Base-by-base conservation (phyloP, 1,140 invertebrate genomes). In the Drosophila suzukii region DNA sequence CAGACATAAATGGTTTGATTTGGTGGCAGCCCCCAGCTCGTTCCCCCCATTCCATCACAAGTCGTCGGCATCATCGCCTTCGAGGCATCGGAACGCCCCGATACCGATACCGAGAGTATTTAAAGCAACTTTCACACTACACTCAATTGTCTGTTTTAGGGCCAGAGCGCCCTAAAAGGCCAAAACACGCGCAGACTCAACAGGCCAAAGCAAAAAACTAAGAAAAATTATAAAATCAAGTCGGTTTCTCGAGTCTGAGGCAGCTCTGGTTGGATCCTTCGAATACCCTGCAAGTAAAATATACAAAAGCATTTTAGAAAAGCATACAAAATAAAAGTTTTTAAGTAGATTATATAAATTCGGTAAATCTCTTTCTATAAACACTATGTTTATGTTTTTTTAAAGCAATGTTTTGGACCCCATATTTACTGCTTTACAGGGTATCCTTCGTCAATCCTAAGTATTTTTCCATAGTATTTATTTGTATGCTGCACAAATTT, bases 111-210 rank as follows among this genome's bases (percentile, higher is more conserved):
- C 41, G 73, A 59, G 82, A 65, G 82, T 89, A 89, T 89, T 89
- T 89, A 89, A 89, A 89, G 84, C 85, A 75, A 89, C 84, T 89
- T 89, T 89, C 80, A 89, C 84, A 89, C 84, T 89, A 77, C 65
- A 85, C 76, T 84, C 81, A 85, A 84, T 84, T 88, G 72, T 79
- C 72, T 82, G 60, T 56, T 78, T 78, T 88, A 80, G 82, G 79
- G 75, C 78, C 79, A 67, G 72, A 65, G 60, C 60, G 53, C 83
- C 84, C 71, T 86, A 86, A 89, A 86, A 73, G 83, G 83, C 72
- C 60, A 83, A 88, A 86, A 86, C 82, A 86, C 83, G 83, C 75
- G 79, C 83, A 85, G 68, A 50, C 61, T 46, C 72, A 76, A 68
- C 53, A 65, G 51, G 53, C 38, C 41, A 46, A 7, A 15, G n/a